Evolutionary conservation across 2,888 invertebrate species (phyloP).

Genomic region (Dicranocentrus wangi): DNA sequence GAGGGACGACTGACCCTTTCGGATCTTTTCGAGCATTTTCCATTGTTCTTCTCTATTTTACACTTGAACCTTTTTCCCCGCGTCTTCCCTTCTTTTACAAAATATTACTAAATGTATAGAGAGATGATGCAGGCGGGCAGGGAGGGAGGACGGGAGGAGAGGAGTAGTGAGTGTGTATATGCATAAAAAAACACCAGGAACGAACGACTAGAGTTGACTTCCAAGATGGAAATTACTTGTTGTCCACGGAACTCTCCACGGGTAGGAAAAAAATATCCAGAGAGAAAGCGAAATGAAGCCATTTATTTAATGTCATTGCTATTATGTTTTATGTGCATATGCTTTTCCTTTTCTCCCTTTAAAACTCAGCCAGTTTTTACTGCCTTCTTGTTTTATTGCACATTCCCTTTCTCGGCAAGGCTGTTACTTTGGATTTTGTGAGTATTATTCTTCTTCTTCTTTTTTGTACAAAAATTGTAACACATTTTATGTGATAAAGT

Average conservation of each 20-base stretch:
- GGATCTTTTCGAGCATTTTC: slow-evolving; percentile 7
- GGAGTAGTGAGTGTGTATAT: too few species aligned
- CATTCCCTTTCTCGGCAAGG: neutral
- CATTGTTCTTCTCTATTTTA: slow-evolving; percentile 36
- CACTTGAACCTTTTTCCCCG: slow-evolving; percentile 34
- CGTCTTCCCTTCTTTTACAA: slow-evolving; percentile 28
- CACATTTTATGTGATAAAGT: too few species aligned
- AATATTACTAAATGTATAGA: slow-evolving; percentile 28
- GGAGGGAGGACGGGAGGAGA: too few species aligned
- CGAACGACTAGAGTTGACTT: too few species aligned
- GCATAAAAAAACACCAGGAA: too few species aligned
- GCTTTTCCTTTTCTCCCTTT: slow-evolving; percentile 1
- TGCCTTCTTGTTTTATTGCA: slow-evolving; percentile 10
- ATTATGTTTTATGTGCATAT: slow-evolving; percentile 50
- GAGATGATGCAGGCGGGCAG: slow-evolving; percentile 1
- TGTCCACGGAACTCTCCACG: too few species aligned
- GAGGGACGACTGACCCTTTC: slow-evolving; percentile 53
- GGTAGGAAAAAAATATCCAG: too few species aligned
- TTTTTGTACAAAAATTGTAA: too few species aligned
- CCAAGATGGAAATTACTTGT: too few species aligned
- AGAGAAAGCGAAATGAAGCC: slow-evolving; percentile 40
- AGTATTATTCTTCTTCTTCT: too few species aligned
- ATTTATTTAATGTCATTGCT: slow-evolving; percentile 57
- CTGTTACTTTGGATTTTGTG: too few species aligned
- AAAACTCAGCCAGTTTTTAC: neutral